Base-by-base conservation (phyloP, 2,113 vertebrate species). In the Agelaius phoeniceus region DNA sequence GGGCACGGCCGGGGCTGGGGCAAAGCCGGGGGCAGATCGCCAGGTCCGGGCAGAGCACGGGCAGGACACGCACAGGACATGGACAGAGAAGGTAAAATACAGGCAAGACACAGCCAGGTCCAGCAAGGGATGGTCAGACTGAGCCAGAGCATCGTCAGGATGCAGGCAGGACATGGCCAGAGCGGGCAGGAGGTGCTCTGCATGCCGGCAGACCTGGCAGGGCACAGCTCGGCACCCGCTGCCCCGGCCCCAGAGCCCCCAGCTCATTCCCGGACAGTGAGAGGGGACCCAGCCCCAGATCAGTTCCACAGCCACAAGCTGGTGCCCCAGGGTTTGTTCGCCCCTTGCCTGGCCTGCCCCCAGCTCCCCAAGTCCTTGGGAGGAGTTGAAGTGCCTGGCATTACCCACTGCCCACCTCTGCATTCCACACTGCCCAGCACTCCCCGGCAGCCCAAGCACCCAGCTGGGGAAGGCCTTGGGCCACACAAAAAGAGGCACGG, bases 401-500 rank as follows among this genome's bases (percentile, higher is more conserved):
- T 19, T 33, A n/a, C 23, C 12, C 3, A 2, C 33, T 63, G 87
- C 13, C 26, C 49, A 11, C 13, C 16, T 18, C 16, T 18, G 11
- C 15, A 7, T 26, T 30, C 41, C 59, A 22, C 0, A 0, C 39
- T 72, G 52, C 9, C n/a, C 49, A 3, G 52, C 20, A 48, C 52
- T 49, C 41, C 61, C 31, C 1, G 0, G n/a, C 5, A 2, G 55
- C 30, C 55, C 51, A 20, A 75, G 58, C 33, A 33, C 28, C 39
- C 11, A 17, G 21, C 30, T 51, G 27, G n/a, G 39, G 9, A 65
- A 35, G 21, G 23, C 27, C 75, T 14, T 4, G 10, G 46, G 26
- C 5, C 24, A 9, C 4, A 37, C 1, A 0, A 49, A 44, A 43
- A 26, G 37, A 74, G 23, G 26, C 37, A 35, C 21, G 0, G 0